phyloP scores from a whole-genome alignment of 2,888 invertebrate species.

The Junonia oenone region DNA sequence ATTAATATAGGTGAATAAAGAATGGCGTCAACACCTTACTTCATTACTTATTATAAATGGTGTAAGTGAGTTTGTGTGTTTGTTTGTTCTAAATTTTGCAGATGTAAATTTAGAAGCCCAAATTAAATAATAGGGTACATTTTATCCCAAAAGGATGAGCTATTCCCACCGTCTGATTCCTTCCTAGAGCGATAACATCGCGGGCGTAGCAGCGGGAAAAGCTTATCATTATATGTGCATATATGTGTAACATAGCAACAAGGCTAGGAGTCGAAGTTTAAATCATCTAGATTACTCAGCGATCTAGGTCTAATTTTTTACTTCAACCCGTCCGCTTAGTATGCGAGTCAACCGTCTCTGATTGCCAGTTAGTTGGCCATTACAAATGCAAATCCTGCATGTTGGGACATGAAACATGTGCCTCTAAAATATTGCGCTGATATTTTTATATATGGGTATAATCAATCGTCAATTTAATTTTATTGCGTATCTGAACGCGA shows the following conservation, averaged over 20 bases:
- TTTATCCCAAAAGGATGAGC: too few relatives aligned
- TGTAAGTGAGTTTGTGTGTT: too few relatives aligned
- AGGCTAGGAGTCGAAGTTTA: not conserved
- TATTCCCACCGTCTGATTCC: too few relatives aligned
- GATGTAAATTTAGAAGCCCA: too few relatives aligned
- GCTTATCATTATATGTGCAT: too few relatives aligned
- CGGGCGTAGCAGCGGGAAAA: too few relatives aligned
- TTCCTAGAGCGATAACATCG: too few relatives aligned
- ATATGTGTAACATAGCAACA: not conserved
- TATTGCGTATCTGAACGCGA: not conserved
- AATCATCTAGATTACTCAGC: conserved; percentile 15
- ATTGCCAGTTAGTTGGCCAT: not conserved
- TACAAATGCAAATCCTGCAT: not conserved
- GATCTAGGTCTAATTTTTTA: conserved; percentile 17
- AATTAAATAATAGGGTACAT: too few relatives aligned
- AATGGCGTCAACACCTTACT: too few relatives aligned
- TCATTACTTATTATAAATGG: too few relatives aligned
- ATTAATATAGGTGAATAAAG: too few relatives aligned
- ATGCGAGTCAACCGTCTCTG: not conserved
- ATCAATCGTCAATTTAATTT: not conserved
- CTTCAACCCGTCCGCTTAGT: not conserved
- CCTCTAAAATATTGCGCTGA: not conserved
- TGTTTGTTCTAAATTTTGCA: too few relatives aligned
- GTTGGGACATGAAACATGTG: not conserved
- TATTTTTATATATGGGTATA: not conserved